Percentiles rank a stretch among this genome's conserved stretches.
Conservation (phyloP, 2,888 invertebrate genomes). For the Cheilosia scutellata region DNA sequence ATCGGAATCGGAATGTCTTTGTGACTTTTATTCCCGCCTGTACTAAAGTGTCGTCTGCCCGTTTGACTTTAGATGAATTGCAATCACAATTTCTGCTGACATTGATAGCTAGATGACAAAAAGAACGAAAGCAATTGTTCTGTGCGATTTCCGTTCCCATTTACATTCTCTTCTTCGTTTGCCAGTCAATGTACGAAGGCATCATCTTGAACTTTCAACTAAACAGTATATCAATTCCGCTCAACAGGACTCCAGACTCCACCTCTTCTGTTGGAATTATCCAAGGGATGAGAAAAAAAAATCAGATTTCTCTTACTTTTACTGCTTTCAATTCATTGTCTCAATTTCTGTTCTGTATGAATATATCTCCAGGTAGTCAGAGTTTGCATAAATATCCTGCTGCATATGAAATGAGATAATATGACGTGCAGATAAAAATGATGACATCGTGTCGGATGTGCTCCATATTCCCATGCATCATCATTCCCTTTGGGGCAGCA, state of each 20-base stretch:
- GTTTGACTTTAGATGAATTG: conserved; percentile 9
- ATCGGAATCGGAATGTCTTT: not conserved
- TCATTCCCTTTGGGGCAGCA: conserved; percentile 48
- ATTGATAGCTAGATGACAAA: not conserved
- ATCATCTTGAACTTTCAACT: conserved; percentile 37
- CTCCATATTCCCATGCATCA: conserved; percentile 46
- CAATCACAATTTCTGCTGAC: conserved; percentile 39
- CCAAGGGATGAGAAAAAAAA: not conserved
- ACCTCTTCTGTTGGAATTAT: conserved; percentile 4
- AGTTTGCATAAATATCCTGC: conserved; percentile 53
- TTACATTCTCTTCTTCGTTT: conserved; percentile 6
- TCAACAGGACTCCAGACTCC: conserved; percentile 32
- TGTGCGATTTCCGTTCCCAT: conserved; percentile 9
- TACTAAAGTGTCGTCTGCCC: not conserved
- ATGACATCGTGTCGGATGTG: conserved; percentile 70
- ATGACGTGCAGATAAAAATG: conserved; percentile 67
- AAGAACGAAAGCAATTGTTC: not conserved
- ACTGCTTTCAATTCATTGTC: conserved; percentile 21
- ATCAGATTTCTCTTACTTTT: not conserved
- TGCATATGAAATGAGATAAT: conserved; percentile 67
- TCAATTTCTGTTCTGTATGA: conserved; percentile 31
- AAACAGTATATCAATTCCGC: conserved; percentile 35
- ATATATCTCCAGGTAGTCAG: conserved; percentile 38
- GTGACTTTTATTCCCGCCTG: conserved; percentile 1
- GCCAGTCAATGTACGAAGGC: conserved; percentile 3